Percentiles rank a stretch among this genome's conserved stretches.
These are phyloP conservation scores for Abrostola triplasia DNA, from an alignment of 2,888 invertebrate genomes.

Conservation along the genomic window DNA sequence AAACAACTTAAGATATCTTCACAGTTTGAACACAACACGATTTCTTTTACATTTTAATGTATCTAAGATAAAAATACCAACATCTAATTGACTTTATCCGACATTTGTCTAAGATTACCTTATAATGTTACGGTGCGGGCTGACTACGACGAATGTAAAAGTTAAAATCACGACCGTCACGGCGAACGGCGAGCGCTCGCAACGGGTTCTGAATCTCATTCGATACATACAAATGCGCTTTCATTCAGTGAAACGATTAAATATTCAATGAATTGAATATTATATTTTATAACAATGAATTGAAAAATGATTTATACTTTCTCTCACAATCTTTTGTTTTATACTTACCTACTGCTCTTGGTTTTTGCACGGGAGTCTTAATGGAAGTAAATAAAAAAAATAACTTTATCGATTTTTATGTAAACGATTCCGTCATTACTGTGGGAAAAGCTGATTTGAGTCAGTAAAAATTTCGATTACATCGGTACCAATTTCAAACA, in stretches of 20 bases:
- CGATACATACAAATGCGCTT: slow-evolving; percentile 15
- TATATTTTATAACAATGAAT: slow-evolving; percentile 15
- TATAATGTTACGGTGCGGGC: slow-evolving; percentile 38
- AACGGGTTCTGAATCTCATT: slow-evolving; percentile 18
- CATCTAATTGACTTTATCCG: slow-evolving; percentile 57
- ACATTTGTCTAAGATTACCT: slow-evolving; percentile 58
- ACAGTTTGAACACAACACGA: slow-evolving; percentile 46
- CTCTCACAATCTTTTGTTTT: slow-evolving; percentile 9
- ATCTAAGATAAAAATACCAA: slow-evolving; percentile 56
- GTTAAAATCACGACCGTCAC: slow-evolving; percentile 19
- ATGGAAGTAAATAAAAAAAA: background rate
- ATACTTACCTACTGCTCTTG: slow-evolving; percentile 8
- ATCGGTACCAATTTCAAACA: background rate
- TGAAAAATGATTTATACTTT: too few relatives aligned
- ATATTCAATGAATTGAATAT: slow-evolving; percentile 12
- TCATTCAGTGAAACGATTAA: slow-evolving; percentile 21
- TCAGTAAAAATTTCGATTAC: background rate
- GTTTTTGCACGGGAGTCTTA: background rate
- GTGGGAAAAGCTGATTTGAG: background rate
- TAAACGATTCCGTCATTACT: background rate
- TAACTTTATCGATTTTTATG: background rate
- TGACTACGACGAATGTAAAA: slow-evolving; percentile 42
- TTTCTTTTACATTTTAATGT: slow-evolving; percentile 50
- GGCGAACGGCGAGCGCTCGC: background rate
- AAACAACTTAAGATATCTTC: slow-evolving; percentile 31